Evolutionary conservation across 2,888 invertebrate genomes (phyloP).

Genomic region (Phymatocera aterrima): DNA sequence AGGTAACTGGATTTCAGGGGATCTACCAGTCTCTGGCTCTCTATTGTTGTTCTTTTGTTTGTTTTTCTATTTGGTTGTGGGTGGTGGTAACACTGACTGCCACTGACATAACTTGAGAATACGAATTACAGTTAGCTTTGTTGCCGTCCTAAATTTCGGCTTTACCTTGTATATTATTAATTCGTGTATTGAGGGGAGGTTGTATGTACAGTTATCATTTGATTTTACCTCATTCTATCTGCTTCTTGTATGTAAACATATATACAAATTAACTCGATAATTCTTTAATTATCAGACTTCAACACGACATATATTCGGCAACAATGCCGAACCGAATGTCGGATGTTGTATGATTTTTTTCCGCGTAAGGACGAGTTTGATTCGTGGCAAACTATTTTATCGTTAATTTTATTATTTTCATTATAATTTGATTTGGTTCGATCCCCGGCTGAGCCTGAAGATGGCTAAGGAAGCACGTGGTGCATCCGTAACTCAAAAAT

Average conservation of each 20-base stretch:
- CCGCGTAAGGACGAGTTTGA: neutral
- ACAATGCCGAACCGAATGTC: conserved; percentile 1
- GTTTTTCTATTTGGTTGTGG: no score
- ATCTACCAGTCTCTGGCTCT: neutral
- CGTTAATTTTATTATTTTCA: neutral
- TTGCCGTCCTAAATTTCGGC: conserved; percentile 46
- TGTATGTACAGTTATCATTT: neutral
- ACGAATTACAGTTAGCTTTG: conserved; percentile 52
- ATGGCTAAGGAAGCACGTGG: conserved; percentile 6
- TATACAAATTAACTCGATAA: neutral
- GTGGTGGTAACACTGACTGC: no score
- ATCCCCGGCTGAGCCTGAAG: neutral
- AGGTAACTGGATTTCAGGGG: neutral
- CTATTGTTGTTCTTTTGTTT: no score
- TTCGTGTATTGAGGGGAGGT: neutral
- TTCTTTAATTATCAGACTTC: neutral
- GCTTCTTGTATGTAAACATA: neutral
- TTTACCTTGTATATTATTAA: conserved; percentile 18
- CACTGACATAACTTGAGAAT: neutral
- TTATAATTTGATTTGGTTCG: neutral
- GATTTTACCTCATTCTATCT: neutral
- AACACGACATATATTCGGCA: neutral
- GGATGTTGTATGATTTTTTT: neutral
- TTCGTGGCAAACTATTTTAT: neutral
- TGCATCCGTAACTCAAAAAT: neutral